Percentiles rank a stretch among this genome's conserved stretches.
Evolutionary conservation across 2,888 invertebrate species (phyloP).

Genomic region (Bellardia pandia): DNA sequence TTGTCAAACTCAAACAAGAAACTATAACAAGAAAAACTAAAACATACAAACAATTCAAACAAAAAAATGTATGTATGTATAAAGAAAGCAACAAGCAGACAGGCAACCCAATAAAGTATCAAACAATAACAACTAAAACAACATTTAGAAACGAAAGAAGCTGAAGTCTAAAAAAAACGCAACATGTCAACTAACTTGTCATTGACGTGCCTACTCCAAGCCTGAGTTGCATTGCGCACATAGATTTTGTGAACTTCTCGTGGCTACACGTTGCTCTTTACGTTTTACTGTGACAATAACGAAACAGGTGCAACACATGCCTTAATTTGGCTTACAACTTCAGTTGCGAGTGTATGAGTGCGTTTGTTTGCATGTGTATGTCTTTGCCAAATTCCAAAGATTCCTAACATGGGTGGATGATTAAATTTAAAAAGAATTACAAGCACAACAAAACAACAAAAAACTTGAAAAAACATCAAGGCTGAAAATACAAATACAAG

Average conservation of each 20-base stretch:
- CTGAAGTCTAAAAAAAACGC: conserved; percentile 52
- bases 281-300: conserved; percentile 39
- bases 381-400: conserved; percentile 69
- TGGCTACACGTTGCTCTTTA: conserved; percentile 48
- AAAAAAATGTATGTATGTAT: neutral
- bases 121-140: conserved; percentile 39
- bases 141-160: conserved; percentile 1
- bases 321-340: conserved; percentile 68
- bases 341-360: neutral
- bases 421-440: conserved; percentile 56
- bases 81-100: conserved; percentile 36
- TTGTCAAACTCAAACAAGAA: conserved; percentile 70
- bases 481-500: conserved; percentile 20
- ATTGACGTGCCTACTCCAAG: conserved; percentile 68
- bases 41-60: neutral
- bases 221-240: conserved; percentile 56
- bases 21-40: conserved; percentile 32
- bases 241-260: conserved; percentile 58
- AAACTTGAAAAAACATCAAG: conserved; percentile 17
- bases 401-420: conserved; percentile 73
- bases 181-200: conserved; percentile 73
- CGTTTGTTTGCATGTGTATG: conserved; percentile 30
- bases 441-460: conserved; percentile 22
- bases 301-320: conserved; percentile 71
- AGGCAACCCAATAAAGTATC: conserved; percentile 47